These are phyloP conservation scores for Delichon dasypus DNA, from an alignment of 2,797 vertebrate species.

Conservation along the genomic window DNA sequence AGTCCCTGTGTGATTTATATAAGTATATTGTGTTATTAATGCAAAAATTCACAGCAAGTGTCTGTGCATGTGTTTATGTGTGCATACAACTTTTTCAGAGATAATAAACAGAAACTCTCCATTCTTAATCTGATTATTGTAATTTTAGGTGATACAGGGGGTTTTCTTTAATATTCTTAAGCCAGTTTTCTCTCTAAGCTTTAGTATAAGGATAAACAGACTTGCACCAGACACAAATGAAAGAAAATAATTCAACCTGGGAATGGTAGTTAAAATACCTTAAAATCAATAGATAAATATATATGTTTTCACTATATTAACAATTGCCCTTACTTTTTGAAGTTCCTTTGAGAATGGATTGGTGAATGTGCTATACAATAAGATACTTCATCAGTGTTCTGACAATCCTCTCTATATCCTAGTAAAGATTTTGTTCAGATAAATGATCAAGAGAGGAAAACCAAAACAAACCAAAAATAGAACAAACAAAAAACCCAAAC, in stretches of 20 bases:
- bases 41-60: not conserved
- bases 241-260: not conserved
- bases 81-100: not conserved
- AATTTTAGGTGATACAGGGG: not conserved
- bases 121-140: not conserved
- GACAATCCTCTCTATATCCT: not conserved
- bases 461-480: not conserved
- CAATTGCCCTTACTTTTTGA: rapidly evolving
- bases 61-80: not conserved
- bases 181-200: not conserved
- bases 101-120: not conserved
- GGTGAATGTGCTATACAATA: not conserved
- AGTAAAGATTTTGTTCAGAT: not conserved
- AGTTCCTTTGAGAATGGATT: not conserved
- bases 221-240: not conserved
- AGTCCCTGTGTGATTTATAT: not conserved
- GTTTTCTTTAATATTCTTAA: not conserved
- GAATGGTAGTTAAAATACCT: not conserved
- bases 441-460: not conserved
- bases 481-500: not conserved
- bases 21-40: not conserved
- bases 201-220: not conserved
- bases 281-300: not conserved
- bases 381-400: not conserved
- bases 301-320: not conserved